These are phyloP conservation scores for Pimephales promelas DNA, from an alignment of 2,113 vertebrate genomes.

Conservation along the genomic window DNA sequence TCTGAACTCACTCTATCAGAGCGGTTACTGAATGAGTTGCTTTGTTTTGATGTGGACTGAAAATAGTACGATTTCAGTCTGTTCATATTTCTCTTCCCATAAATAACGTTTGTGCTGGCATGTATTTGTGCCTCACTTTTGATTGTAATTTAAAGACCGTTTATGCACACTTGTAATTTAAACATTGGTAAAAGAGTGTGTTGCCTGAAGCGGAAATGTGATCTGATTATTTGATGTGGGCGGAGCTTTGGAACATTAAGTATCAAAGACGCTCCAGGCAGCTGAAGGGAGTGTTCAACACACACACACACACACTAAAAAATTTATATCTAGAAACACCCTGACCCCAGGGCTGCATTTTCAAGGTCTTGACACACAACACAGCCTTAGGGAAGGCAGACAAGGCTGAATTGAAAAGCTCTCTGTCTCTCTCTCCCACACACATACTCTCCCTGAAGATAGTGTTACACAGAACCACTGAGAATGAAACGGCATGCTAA, in stretches of 20 bases:
- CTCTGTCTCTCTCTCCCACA: slow-evolving; percentile 28
- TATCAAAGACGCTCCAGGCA: no score
- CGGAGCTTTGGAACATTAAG: slow-evolving; percentile 5
- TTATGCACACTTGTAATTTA: background rate
- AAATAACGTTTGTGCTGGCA: background rate
- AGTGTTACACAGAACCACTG: slow-evolving; percentile 1
- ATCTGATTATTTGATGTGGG: background rate
- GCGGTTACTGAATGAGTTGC: background rate
- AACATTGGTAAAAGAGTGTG: background rate
- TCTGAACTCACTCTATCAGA: background rate
- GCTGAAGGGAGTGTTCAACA: background rate
- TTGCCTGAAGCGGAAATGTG: background rate
- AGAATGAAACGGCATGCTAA: slow-evolving; percentile 4
- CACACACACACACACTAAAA: background rate
- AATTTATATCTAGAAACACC: slow-evolving; percentile 22
- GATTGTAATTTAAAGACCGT: background rate
- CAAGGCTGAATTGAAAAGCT: slow-evolving; percentile 11
- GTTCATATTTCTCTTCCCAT: background rate
- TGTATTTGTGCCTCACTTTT: background rate
- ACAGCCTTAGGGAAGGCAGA: background rate
- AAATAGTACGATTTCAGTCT: no score
- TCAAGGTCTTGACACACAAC: background rate
- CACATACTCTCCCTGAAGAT: slow-evolving; percentile 15
- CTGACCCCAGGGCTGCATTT: slow-evolving; percentile 22
- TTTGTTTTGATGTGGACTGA: background rate